phyloP scores from a whole-genome alignment of 2,113 vertebrate genomes.

The Girardinichthys multiradiatus region DNA sequence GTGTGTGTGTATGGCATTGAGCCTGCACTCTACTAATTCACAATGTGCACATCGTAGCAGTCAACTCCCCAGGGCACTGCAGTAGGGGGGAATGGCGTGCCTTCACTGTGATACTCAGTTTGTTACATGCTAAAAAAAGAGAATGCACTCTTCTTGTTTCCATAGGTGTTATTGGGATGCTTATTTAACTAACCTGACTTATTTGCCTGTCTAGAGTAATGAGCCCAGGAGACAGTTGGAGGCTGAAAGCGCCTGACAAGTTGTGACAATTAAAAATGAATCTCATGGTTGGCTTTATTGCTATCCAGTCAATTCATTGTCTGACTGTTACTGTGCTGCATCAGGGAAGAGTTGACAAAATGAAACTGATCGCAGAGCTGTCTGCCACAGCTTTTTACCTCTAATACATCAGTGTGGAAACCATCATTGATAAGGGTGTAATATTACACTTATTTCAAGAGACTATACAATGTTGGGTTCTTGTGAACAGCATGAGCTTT shows the following conservation, averaged over 20 bases:
- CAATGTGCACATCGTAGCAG: slow-evolving; percentile 39
- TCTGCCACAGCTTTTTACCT: slow-evolving; percentile 44
- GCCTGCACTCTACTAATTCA: slow-evolving; percentile 34
- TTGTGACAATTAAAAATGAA: slow-evolving; percentile 78
- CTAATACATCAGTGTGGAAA: not conserved
- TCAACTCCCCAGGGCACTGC: slow-evolving; percentile 58
- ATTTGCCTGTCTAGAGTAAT: slow-evolving; percentile 70
- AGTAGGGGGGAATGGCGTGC: slow-evolving; percentile 33
- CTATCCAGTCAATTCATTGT: slow-evolving; percentile 49
- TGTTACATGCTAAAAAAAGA: slow-evolving; percentile 59
- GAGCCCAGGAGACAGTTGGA: slow-evolving; percentile 54
- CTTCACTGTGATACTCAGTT: slow-evolving; percentile 38
- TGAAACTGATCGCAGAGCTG: slow-evolving; percentile 34
- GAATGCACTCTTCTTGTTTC: slow-evolving; percentile 52
- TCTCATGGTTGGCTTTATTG: slow-evolving; percentile 63
- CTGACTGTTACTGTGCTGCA: slow-evolving; percentile 38
- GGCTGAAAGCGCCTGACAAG: slow-evolving; percentile 69
- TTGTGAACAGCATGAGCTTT: too few relatives aligned
- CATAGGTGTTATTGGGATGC: slow-evolving; percentile 60
- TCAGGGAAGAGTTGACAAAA: slow-evolving; percentile 42
- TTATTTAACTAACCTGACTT: slow-evolving; percentile 61
- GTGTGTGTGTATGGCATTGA: slow-evolving; percentile 20
- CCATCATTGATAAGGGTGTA: not conserved
- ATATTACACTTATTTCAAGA: not conserved
- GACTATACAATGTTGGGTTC: not conserved